phyloP scores from a whole-genome alignment of 2,888 invertebrate genomes.

The Agrochola macilenta region DNA sequence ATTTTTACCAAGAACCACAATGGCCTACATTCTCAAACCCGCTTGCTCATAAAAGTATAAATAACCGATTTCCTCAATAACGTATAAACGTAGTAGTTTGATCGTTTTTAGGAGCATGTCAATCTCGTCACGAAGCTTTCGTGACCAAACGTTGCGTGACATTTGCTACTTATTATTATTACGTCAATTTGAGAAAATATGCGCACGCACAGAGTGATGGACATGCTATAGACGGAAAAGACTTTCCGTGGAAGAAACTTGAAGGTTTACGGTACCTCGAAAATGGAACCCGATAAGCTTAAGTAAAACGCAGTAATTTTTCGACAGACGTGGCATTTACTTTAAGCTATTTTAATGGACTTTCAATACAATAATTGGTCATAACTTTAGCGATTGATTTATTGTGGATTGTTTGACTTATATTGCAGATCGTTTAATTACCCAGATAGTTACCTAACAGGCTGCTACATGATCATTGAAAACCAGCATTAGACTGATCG shows the following conservation, averaged over 20 bases:
- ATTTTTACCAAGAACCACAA: constrained; percentile 28
- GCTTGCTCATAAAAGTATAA: constrained; percentile 50
- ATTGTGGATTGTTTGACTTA: not conserved
- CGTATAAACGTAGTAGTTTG: constrained; percentile 35
- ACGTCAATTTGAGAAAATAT: constrained; percentile 59
- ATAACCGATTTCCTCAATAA: constrained; percentile 62
- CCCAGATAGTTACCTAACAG: too few species aligned
- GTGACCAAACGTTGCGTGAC: constrained; percentile 63
- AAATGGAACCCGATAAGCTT: constrained; percentile 17
- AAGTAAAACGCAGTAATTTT: constrained; percentile 11
- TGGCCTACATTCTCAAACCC: constrained; percentile 49
- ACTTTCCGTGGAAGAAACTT: constrained; percentile 28
- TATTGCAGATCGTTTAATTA: not conserved
- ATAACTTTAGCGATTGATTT: not conserved
- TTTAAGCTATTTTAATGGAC: not conserved
- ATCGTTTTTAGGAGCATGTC: constrained; percentile 60
- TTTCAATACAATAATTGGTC: not conserved
- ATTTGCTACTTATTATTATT: constrained; percentile 54
- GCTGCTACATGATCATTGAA: not conserved
- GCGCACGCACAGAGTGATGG: constrained; percentile 51
- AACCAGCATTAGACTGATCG: not conserved
- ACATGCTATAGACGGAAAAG: not conserved
- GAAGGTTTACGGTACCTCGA: constrained; percentile 36
- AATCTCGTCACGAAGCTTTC: constrained; percentile 39
- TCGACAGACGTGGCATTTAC: not conserved